phyloP scores from a whole-genome alignment of 2,888 invertebrate genomes.

The Chrysotoxum bicinctum region DNA sequence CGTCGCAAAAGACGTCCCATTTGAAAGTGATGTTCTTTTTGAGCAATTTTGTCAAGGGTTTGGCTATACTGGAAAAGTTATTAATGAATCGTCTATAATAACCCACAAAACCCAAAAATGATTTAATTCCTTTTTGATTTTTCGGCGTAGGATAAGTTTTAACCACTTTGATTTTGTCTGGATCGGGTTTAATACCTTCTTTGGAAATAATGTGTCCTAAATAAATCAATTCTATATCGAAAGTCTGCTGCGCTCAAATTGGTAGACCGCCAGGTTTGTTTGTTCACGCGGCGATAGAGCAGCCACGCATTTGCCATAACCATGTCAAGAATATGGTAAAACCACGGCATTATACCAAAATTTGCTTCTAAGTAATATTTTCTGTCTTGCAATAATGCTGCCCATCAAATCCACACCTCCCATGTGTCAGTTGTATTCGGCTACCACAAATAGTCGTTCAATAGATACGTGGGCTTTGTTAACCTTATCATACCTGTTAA shows the following conservation, averaged over 20 bases:
- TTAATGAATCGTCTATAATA: slow-evolving; percentile 17
- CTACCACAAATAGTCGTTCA: background rate
- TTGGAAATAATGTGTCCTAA: background rate
- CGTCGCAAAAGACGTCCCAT: slow-evolving; percentile 25
- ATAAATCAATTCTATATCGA: too few species aligned
- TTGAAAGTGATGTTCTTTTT: slow-evolving; percentile 16
- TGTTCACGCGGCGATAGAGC: too few species aligned
- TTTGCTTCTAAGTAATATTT: too few species aligned
- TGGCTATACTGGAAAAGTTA: slow-evolving; percentile 6
- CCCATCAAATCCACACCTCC: too few species aligned
- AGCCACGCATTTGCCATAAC: too few species aligned
- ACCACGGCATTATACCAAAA: too few species aligned
- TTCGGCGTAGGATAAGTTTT: background rate
- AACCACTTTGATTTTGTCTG: background rate
- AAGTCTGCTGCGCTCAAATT: too few species aligned
- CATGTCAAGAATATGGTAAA: too few species aligned
- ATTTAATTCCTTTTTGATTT: background rate
- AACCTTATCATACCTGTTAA: background rate
- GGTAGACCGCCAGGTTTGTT: too few species aligned
- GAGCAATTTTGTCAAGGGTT: slow-evolving; percentile 13
- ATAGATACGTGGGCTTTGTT: background rate
- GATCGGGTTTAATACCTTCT: background rate
- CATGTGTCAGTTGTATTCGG: too few species aligned
- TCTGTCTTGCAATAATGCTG: too few species aligned
- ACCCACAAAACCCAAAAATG: background rate